Evolutionary conservation across 2,797 vertebrate genomes (phyloP).

Genomic region (Limnodromus scolopaceus): DNA sequence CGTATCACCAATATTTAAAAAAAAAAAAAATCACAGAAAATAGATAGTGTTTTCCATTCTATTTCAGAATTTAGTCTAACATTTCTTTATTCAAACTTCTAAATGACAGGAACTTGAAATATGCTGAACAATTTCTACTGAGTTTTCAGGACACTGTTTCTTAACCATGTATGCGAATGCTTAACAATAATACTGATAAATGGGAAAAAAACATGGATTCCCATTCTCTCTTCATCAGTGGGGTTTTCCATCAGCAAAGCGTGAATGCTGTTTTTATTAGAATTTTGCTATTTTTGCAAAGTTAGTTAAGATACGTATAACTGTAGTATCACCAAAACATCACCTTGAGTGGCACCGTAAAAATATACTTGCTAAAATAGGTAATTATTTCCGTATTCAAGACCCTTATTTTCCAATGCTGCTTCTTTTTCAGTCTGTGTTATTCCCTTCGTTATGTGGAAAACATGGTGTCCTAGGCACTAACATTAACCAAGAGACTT

Average conservation of each 20-base stretch:
- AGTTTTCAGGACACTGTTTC: not conserved
- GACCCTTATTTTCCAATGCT: not conserved
- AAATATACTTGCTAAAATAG: not conserved
- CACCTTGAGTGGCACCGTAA: not conserved
- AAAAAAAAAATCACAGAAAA: not conserved
- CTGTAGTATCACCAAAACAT: not conserved
- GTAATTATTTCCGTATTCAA: not conserved
- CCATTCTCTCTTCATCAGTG: not conserved
- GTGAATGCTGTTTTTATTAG: not conserved
- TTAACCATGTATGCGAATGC: not conserved
- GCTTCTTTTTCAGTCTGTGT: not conserved
- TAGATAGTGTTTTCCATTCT: not conserved
- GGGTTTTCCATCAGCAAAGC: not conserved
- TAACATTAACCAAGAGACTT: not conserved
- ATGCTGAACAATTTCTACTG: accelerated
- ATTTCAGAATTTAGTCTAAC: not conserved
- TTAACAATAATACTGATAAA: not conserved
- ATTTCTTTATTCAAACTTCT: not conserved
- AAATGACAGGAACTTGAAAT: not conserved
- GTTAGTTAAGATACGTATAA: not conserved
- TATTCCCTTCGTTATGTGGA: not conserved
- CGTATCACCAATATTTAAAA: accelerated
- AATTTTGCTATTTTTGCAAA: not conserved
- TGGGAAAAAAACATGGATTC: not conserved
- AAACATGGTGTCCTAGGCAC: not conserved